phyloP scores from a whole-genome alignment of 2,797 vertebrate species.

The Crenuchus spilurus region DNA sequence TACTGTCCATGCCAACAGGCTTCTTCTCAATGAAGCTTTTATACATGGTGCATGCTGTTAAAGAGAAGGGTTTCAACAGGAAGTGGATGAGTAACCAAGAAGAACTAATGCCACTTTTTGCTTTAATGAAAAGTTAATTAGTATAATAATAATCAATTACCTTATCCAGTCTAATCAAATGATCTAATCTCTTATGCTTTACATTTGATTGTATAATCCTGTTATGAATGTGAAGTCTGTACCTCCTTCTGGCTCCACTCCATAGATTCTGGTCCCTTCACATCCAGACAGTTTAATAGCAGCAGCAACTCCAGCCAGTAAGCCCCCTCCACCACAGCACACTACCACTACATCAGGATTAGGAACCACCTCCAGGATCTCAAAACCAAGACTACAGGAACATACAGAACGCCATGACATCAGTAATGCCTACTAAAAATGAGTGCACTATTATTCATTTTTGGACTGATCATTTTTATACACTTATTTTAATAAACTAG shows the following conservation, averaged over 20 bases:
- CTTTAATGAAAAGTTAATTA: neutral
- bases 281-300: constrained; percentile 78
- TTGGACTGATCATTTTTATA: too few relatives aligned
- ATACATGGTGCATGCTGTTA: constrained; percentile 80
- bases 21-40: constrained; percentile 78
- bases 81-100: neutral
- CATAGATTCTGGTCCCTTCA: constrained; percentile 73
- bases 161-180: neutral
- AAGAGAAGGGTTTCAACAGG: neutral
- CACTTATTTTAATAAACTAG: too few relatives aligned
- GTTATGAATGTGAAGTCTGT: constrained; percentile 20
- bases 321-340: constrained; percentile 79
- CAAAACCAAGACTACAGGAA: constrained; percentile 71
- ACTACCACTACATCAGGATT: constrained; percentile 79
- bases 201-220: neutral
- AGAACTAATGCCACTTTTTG: neutral
- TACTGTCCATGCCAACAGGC: constrained; percentile 75
- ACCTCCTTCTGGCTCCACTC: constrained; percentile 82
- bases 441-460: too few relatives aligned
- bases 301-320: constrained; percentile 77
- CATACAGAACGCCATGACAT: neutral
- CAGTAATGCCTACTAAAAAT: neutral
- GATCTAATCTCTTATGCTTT: neutral
- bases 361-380: constrained; percentile 73
- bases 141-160: neutral